Base-by-base conservation (phyloP, 1,140 invertebrate species). In the Potamilus streckersoni region DNA sequence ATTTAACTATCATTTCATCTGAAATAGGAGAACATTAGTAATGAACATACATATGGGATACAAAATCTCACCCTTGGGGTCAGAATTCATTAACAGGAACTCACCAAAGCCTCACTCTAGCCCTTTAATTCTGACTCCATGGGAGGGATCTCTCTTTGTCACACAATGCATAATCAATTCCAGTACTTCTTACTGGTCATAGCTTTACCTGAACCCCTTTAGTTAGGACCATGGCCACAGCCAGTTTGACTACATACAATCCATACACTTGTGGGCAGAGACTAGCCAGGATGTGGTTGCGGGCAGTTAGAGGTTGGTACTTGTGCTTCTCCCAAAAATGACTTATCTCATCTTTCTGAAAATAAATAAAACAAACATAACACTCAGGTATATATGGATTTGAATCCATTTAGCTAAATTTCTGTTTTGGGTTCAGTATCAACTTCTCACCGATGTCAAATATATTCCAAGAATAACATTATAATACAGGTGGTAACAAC, bases 191-290 rank as follows among this genome's bases (percentile, higher is more conserved):
- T 56, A 68, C 38, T 38, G 38, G 38, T 38, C 4, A 38, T 38
- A 38, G 8, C 38, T 73, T 73, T 79, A 90, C 88, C 83, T 88
- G 84, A 12, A 94, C 93, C 31, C 95, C 95, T 20, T 94, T 94
- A 74, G 93, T 92, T 78, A 96, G 84, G 67, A 94, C 91, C 63
- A 95, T 89, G 61, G 94, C 93, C 58, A 97, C 89, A 17, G 96
- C 95, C 72, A 97, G 90, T 91, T 98, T 98, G 11, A 97, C 93
- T 65, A 94, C 90, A 89, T 96, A 96, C 83, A 97, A 90, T 19
- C 96, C 96, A 90, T 95, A 97, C 13, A 97, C 92, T 93, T 96
- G 89, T 19, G 96, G 95, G 90, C 95, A 96, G 83, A 97, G 93
- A 69, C 95, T 95, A 55, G 93, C 91, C 31, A 98, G 84, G 80